Percentiles rank a stretch among this genome's conserved stretches.
These are phyloP conservation scores for Augiades crinisus DNA, from an alignment of 2,888 invertebrate species.

Conservation along the genomic window DNA sequence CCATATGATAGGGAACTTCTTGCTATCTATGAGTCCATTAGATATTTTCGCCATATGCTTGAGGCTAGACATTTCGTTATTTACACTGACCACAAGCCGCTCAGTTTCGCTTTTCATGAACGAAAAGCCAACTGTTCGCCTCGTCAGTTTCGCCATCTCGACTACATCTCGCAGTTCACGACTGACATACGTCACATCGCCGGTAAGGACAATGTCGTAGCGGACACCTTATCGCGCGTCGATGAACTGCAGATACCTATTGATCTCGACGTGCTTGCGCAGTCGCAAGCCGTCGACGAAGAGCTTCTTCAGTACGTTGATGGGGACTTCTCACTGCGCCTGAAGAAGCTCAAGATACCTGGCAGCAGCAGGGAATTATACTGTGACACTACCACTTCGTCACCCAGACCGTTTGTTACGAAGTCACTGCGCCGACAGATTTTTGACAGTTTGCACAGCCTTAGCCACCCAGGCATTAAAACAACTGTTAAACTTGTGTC, in stretches of 20 bases:
- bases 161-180: constrained; percentile 43
- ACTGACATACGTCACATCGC: constrained; percentile 44
- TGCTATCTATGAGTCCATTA: constrained; percentile 38
- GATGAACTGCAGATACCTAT: constrained; percentile 31
- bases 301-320: constrained; percentile 23
- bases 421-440: not conserved
- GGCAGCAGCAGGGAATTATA: not conserved
- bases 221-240: constrained; percentile 45
- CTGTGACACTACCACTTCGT: not conserved
- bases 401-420: not conserved
- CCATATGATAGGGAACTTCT: constrained; percentile 52
- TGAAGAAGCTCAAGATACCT: not conserved
- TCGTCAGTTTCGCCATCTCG: constrained; percentile 30
- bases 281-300: constrained; percentile 27
- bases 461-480: not conserved
- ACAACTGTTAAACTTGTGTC: not conserved
- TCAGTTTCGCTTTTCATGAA: not conserved
- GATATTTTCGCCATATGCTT: constrained; percentile 42
- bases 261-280: constrained; percentile 27
- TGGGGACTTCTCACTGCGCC: not conserved
- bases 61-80: constrained; percentile 29
- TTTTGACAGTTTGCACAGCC: not conserved
- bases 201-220: constrained; percentile 44
- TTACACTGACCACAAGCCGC: not conserved
- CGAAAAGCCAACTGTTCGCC: not conserved